Evolutionary conservation across 2,888 invertebrate species (phyloP), one percentile per base, ranked within the genome.

Genomic region (Junonia oenone): DNA sequence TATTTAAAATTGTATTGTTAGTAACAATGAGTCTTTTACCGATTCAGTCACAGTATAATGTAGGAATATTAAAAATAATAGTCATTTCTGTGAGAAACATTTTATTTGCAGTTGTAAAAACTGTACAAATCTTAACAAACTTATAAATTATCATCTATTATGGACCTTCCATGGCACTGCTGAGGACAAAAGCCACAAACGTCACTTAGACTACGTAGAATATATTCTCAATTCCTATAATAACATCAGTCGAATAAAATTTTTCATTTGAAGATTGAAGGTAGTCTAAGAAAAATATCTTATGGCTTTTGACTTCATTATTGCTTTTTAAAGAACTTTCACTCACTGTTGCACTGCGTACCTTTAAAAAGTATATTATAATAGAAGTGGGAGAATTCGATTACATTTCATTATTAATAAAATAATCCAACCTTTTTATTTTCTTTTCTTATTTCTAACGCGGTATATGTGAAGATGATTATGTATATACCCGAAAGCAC

Each of bases 71-170:
- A n/a, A n/a, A 9, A 81, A 77, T 66, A 67, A 81, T 78, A 77
- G 45, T 33, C 64, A 63, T 57, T 56, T 29, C 54, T 88, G 84
- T 87, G 86, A 83, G 85, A 87, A 88, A 90, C 84, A 80, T 88
- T 87, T 89, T 88, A 89, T 89, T 88, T 79, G 80, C 88, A 89
- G 88, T 88, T 89, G 90, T 90, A 91, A 89, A 91, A 90, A 91
- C 91, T 91, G 91, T 91, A 91, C 90, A 91, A 88, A 86, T 88
- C 87, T 87, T 91, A 90, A 90, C 87, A 90, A 90, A 88, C 89
- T 90, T 90, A 91, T 78, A 84, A 75, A 84, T 83, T 82, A 85
- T 83, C 78, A 81, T 79, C 81, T 83, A 88, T 75, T 84, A 90
- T 88, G 90, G 90, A 91, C 88, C 87, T 80, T 87, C 82, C 85